Conservation (phyloP, 2,888 invertebrate genomes). For the Esperia sulphurella region DNA sequence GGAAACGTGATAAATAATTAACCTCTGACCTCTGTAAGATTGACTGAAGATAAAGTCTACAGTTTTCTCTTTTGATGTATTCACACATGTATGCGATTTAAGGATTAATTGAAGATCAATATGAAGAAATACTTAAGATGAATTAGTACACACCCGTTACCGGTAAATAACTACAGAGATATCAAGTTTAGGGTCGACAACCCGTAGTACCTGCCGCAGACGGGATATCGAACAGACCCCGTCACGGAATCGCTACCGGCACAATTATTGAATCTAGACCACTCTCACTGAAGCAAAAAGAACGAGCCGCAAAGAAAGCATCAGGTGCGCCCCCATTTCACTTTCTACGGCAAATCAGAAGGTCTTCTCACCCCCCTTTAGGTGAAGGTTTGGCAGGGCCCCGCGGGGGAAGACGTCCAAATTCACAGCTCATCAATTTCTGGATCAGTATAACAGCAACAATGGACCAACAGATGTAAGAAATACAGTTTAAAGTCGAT, state of each 20-base stretch:
- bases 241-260: slow-evolving; percentile 68
- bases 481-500: slow-evolving; percentile 28
- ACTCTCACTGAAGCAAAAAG: slow-evolving; percentile 77
- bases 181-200: slow-evolving; percentile 25
- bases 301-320: slow-evolving; percentile 74
- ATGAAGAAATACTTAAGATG: no score
- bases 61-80: no score
- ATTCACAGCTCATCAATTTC: no score
- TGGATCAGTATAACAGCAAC: slow-evolving; percentile 10
- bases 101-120: no score
- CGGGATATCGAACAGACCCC: slow-evolving; percentile 46
- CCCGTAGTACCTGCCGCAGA: slow-evolving; percentile 21
- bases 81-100: no score
- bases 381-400: neutral
- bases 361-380: neutral
- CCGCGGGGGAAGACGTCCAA: neutral
- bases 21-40: no score
- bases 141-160: no score
- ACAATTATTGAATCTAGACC: slow-evolving; percentile 76
- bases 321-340: slow-evolving; percentile 77
- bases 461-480: slow-evolving; percentile 31
- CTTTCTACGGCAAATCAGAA: slow-evolving; percentile 52
- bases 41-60: no score
- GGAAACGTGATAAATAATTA: no score
- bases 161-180: neutral